Percentiles rank a stretch among this genome's conserved stretches.
phyloP scores from a whole-genome alignment of 2,113 vertebrate genomes.

The Paramisgurnus dabryanus region DNA sequence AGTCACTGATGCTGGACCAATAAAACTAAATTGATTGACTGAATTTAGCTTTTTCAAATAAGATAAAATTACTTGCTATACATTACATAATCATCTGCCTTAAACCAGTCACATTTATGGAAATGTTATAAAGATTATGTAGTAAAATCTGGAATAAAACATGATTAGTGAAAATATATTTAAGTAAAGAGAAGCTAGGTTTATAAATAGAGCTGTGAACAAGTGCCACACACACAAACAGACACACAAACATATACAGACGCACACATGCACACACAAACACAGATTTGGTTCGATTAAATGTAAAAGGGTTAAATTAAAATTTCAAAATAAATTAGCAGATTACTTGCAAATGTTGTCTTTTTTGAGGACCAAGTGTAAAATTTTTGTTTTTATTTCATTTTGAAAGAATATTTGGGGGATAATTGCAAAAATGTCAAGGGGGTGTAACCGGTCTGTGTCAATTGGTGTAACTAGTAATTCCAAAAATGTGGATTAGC shows the following conservation, averaged over 20 bases:
- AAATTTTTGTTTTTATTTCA: too few relatives aligned
- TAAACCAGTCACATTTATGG: not conserved
- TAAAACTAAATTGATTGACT: not conserved
- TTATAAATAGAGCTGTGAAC: conserved; percentile 17
- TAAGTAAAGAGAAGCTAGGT: not conserved
- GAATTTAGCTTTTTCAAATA: not conserved
- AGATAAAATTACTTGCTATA: conserved; percentile 8
- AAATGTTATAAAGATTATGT: not conserved
- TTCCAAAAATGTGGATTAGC: too few relatives aligned
- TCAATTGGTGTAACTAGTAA: too few relatives aligned
- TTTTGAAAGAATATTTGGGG: too few relatives aligned
- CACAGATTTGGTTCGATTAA: too few relatives aligned
- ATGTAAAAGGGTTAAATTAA: too few relatives aligned
- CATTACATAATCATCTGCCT: not conserved
- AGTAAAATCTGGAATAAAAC: not conserved
- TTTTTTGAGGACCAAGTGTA: too few relatives aligned
- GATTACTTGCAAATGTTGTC: too few relatives aligned
- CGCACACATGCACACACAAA: conserved; percentile 12
- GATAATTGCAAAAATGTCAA: too few relatives aligned
- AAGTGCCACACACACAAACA: not conserved
- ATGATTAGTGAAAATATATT: not conserved
- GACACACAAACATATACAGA: not conserved
- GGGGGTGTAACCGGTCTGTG: too few relatives aligned
- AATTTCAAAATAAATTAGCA: too few relatives aligned
- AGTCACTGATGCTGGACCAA: not conserved